Evolutionary conservation across 2,113 vertebrate species (phyloP).

Genomic region (Sylvia atricapilla): DNA sequence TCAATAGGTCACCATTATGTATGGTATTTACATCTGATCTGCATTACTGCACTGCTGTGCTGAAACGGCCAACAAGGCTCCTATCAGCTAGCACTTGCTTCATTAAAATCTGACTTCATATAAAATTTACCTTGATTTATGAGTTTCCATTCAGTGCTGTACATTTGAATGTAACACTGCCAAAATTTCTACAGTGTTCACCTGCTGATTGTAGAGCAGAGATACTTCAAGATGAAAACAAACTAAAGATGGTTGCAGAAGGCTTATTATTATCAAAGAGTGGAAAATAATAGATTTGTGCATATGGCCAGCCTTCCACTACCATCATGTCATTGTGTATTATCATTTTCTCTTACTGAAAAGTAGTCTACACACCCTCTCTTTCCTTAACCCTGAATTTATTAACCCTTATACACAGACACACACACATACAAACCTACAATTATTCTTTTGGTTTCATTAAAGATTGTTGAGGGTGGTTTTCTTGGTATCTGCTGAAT

Average conservation of each 20-base stretch:
- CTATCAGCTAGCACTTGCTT: slow-evolving; percentile 2
- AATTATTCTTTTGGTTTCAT: background rate
- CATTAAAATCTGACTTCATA: slow-evolving; percentile 39
- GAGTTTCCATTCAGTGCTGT: background rate
- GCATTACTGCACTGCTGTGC: slow-evolving; percentile 24
- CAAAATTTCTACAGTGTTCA: slow-evolving; percentile 17
- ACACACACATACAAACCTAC: background rate
- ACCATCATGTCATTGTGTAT: background rate
- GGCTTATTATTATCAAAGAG: slow-evolving; percentile 19
- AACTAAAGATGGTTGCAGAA: slow-evolving; percentile 15
- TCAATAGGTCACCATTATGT: slow-evolving; percentile 16
- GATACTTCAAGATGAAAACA: slow-evolving; percentile 40
- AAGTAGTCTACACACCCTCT: background rate
- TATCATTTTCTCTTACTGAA: background rate
- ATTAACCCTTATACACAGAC: background rate
- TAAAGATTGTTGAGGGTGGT: background rate
- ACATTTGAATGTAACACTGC: background rate
- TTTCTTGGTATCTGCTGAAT: background rate
- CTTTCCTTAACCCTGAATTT: background rate
- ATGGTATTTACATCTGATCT: slow-evolving; percentile 44
- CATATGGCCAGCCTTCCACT: slow-evolving; percentile 50
- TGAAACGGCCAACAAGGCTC: slow-evolving; percentile 25
- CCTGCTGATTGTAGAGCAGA: slow-evolving; percentile 19
- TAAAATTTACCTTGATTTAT: slow-evolving; percentile 41
- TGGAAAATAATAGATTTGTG: slow-evolving; percentile 33